Conservation (phyloP, 2,113 vertebrate genomes). For the Delphinus delphis region DNA sequence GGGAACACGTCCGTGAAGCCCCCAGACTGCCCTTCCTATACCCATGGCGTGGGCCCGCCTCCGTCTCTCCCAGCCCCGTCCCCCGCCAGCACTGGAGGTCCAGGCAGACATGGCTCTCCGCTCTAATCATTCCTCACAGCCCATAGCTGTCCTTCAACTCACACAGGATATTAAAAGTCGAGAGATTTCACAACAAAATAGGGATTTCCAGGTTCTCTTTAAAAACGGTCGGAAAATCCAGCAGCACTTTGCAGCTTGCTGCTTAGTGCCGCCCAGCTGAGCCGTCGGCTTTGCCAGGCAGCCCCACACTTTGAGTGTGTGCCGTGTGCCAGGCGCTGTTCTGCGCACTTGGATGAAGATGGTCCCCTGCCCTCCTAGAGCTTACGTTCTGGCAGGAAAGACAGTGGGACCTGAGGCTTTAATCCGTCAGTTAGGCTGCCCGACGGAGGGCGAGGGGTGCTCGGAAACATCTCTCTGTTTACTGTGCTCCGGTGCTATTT, state of each 20-base stretch:
- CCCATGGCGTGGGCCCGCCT: accelerated
- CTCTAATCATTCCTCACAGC: accelerated
- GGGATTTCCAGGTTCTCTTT: background rate
- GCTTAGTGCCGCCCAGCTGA: accelerated
- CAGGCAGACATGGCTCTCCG: accelerated
- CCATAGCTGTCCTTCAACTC: background rate
- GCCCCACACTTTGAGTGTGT: background rate
- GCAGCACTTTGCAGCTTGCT: background rate
- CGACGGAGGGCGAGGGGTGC: accelerated
- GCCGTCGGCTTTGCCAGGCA: background rate
- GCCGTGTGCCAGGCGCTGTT: accelerated
- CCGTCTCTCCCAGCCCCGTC: accelerated
- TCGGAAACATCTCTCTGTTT: background rate
- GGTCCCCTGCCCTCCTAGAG: background rate
- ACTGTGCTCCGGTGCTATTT: background rate
- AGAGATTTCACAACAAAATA: background rate
- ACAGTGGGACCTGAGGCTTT: accelerated
- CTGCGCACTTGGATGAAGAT: background rate
- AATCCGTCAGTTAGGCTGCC: accelerated
- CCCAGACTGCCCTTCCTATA: background rate
- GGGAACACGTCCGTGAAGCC: background rate
- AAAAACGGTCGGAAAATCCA: background rate
- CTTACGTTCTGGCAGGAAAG: background rate
- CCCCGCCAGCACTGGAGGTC: background rate
- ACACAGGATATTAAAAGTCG: background rate